Percentiles rank a stretch among this genome's conserved stretches.
Conservation (phyloP, 53 echinoderm and acorn worm species). For the Paracentrotus lividus region DNA sequence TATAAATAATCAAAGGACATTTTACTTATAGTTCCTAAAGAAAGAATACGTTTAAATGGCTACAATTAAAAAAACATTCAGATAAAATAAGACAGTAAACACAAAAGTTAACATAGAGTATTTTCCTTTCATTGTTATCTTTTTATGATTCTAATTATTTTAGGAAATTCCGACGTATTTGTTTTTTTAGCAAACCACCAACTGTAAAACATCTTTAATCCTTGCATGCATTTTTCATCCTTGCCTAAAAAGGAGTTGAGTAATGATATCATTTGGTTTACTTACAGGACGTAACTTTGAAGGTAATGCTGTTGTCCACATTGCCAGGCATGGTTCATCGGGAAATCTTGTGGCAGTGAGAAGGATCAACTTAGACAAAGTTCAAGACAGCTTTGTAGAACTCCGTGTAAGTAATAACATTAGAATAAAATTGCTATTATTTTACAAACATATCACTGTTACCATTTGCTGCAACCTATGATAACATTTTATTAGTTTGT, state of each 20-base stretch:
- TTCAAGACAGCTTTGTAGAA: slow-evolving; percentile 70
- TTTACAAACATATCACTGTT: neutral
- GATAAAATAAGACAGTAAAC: no score
- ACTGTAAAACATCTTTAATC: no score
- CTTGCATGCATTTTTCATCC: neutral
- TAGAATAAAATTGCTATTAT: neutral
- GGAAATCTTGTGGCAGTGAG: slow-evolving; percentile 81
- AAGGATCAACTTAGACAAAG: slow-evolving; percentile 84
- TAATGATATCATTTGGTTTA: neutral
- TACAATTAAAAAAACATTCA: no score
- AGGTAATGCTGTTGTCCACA: slow-evolving; percentile 84
- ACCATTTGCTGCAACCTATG: neutral
- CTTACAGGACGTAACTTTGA: slow-evolving; percentile 82
- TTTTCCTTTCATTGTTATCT: no score
- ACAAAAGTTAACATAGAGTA: no score
- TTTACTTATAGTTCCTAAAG: no score
- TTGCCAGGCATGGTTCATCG: slow-evolving; percentile 81
- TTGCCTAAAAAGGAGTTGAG: neutral
- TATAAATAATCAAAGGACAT: no score
- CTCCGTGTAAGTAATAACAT: slow-evolving; percentile 72
- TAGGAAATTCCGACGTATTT: no score
- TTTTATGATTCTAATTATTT: no score
- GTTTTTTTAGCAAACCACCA: no score
- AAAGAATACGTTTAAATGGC: no score
- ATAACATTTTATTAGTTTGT: no score